phyloP scores from a whole-genome alignment of 2,797 vertebrate genomes.

The Typhlichthys subterraneus region DNA sequence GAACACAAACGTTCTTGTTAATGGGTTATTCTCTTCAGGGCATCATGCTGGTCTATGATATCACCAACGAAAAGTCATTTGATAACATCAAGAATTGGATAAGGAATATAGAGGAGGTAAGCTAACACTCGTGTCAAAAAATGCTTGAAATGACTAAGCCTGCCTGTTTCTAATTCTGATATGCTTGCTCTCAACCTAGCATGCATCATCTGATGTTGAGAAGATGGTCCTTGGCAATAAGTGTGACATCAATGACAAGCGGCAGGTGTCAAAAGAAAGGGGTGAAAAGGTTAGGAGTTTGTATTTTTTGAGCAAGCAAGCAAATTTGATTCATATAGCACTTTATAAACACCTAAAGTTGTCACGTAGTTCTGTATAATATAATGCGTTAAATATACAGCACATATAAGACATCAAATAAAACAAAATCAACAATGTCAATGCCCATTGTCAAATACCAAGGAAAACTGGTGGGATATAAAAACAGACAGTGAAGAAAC shows the following conservation, averaged over 20 bases:
- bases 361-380: too few species aligned
- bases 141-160: neutral
- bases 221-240: slow-evolving; percentile 99
- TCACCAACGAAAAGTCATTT: slow-evolving; percentile 98
- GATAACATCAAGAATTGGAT: slow-evolving; percentile 99
- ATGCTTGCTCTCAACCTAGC: slow-evolving; percentile 70
- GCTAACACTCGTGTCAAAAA: neutral
- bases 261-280: slow-evolving; percentile 93
- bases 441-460: too few species aligned
- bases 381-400: too few species aligned
- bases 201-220: slow-evolving; percentile 94
- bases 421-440: too few species aligned
- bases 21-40: slow-evolving; percentile 74
- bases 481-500: too few species aligned
- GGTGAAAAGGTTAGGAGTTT: slow-evolving; percentile 88
- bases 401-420: too few species aligned
- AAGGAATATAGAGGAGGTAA: slow-evolving; percentile 97
- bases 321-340: too few species aligned
- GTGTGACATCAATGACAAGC: slow-evolving; percentile 96
- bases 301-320: too few species aligned
- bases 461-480: too few species aligned
- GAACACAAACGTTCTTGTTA: neutral
- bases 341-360: too few species aligned
- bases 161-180: neutral
- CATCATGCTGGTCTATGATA: slow-evolving; percentile 98